These are phyloP conservation scores for Micropoecilia bifurca DNA, from an alignment of 2,797 vertebrate genomes.

Conservation along the genomic window DNA sequence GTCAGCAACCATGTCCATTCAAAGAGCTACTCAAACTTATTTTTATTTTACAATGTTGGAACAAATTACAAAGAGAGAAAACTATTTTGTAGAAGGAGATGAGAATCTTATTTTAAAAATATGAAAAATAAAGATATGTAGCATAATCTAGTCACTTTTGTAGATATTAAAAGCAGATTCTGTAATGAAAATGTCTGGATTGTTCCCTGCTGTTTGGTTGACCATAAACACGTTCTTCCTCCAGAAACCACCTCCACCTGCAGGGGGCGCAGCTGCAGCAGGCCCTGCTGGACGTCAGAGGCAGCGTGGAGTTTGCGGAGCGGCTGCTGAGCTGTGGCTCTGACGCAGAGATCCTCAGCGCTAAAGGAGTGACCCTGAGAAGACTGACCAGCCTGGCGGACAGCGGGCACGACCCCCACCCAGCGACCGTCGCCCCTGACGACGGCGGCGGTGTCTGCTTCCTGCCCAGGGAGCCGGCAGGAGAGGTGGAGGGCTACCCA, in stretches of 20 bases:
- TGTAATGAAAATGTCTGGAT: background rate
- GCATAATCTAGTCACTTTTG: no score
- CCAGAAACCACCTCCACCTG: slow-evolving; percentile 86
- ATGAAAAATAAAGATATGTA: no score
- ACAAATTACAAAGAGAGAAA: no score
- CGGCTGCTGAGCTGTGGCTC: slow-evolving; percentile 86
- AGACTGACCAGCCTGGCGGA: slow-evolving; percentile 83
- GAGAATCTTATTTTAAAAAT: no score
- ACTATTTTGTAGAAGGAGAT: no score
- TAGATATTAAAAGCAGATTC: no score
- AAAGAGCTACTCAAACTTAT: no score
- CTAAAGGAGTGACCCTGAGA: slow-evolving; percentile 85
- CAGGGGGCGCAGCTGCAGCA: slow-evolving; percentile 89
- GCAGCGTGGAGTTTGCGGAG: slow-evolving; percentile 87
- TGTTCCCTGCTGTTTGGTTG: background rate
- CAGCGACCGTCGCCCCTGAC: slow-evolving; percentile 53
- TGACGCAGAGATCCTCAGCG: slow-evolving; percentile 87
- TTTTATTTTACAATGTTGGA: no score
- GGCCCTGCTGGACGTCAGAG: slow-evolving; percentile 84
- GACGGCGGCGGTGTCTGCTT: slow-evolving; percentile 83
- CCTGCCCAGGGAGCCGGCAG: slow-evolving; percentile 81
- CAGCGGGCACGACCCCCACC: slow-evolving; percentile 63
- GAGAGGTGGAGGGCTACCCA: slow-evolving; percentile 84
- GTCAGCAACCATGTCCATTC: no score
- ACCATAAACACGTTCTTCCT: background rate